These are phyloP conservation scores for Hoplodrina ambigua DNA, from an alignment of 2,888 invertebrate species.

Conservation along the genomic window DNA sequence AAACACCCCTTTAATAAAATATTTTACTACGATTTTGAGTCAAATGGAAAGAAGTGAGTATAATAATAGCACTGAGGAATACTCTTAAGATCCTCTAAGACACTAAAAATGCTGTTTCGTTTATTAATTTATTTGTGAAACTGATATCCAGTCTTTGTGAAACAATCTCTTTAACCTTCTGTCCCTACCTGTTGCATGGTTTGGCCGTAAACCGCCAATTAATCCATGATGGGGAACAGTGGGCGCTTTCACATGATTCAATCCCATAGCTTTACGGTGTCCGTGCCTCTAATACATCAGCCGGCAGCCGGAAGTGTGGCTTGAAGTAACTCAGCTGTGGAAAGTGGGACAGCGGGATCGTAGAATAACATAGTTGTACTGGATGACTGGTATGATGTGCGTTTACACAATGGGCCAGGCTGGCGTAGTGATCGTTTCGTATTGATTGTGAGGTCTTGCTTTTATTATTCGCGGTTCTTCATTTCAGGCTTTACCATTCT, in stretches of 20 bases:
- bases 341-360: conserved; percentile 63
- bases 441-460: background rate
- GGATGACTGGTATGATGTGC: conserved; percentile 12
- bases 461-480: background rate
- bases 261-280: conserved; percentile 54
- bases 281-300: conserved; percentile 60
- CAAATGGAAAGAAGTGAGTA: too few species aligned
- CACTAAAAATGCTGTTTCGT: too few species aligned
- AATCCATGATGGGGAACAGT: conserved; percentile 69
- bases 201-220: conserved; percentile 73
- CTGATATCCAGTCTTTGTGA: background rate
- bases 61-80: too few species aligned
- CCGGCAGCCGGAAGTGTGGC: conserved; percentile 52
- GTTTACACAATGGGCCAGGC: conserved; percentile 15
- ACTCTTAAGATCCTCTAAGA: too few species aligned
- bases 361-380: conserved; percentile 49
- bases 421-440: conserved; percentile 12
- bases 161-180: conserved; percentile 24
- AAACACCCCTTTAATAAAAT: too few species aligned
- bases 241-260: conserved; percentile 68
- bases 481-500: background rate
- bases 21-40: too few species aligned
- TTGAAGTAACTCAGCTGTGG: conserved; percentile 69
- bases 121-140: too few species aligned
- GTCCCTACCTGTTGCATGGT: conserved; percentile 20